Evolutionary conservation across 2,888 invertebrate species (phyloP), one percentile per base, ranked within the genome.

Genomic region (Zygaena filipendulae): DNA sequence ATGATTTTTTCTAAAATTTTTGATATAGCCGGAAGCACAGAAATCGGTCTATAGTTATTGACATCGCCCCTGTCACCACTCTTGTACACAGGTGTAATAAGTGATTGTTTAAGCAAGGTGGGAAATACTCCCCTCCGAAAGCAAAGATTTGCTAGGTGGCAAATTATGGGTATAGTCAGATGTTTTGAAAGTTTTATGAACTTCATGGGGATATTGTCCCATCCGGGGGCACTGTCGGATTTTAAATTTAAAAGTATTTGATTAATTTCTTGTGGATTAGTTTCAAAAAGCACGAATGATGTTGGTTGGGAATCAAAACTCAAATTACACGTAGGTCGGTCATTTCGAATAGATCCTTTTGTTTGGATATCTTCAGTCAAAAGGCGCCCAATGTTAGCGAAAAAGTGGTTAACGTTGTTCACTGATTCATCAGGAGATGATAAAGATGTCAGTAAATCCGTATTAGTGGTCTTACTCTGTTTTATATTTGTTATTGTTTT

Each of bases 151-250:
- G 23, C 4, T 2, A 36, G 7, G 9, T 36, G 32, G 13, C 21
- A 23, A 4, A 35, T 28, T 9, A 32, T 11, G 5, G 36, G 30
- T 1, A 26, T 21, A 3, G 33, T 10, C 13, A 27, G 2, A 11
- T 12, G 3, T 6, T 13, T 16, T 8, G 28, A 18, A 5, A 26
- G 6, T 12, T 33, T 36, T 3, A 29, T 11, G 11, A 30, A 33
- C 2, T 10, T 14, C 2, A 24, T 30, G 3, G 25, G 25, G 4
- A 33, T 33, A 9, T 25, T 27, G 10, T 36, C 36, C 30, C 30
- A 36, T 1, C 36, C 30, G 11, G 25, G 20, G 18, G 30, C 28
- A 24, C 27, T 39, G 22, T 21, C 20, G 16, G 28, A 30, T n/a
- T 16, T 28, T 3, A 21, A 13, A 10, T n/a, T 12, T 4, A 8